A percentile compares a stretch with the other conserved stretches of the same genome.
Conservation (phyloP, 2,113 vertebrate genomes). For the Spilogale gracilis region DNA sequence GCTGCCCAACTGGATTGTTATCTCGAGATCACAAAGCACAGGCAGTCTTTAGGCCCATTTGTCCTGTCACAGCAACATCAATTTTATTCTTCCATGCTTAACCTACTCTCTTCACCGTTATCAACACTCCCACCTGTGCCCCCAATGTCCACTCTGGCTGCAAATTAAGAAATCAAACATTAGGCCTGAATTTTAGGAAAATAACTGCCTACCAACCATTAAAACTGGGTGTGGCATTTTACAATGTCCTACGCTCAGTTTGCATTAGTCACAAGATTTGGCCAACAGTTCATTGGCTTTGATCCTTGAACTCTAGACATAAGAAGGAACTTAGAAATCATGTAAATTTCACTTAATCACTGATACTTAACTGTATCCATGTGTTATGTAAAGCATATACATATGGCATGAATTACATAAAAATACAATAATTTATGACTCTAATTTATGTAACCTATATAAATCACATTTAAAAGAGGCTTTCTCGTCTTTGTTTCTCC, state of each 20-base stretch:
- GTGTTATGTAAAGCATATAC: background rate
- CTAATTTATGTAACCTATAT: background rate
- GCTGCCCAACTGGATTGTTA: slow-evolving; percentile 20
- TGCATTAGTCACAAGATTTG: background rate
- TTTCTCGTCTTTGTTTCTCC: background rate
- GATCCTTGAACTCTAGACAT: background rate
- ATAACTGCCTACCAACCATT: background rate
- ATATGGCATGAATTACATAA: slow-evolving; percentile 15
- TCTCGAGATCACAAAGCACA: background rate
- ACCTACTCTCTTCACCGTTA: background rate
- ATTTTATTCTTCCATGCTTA: background rate
- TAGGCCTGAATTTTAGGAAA: slow-evolving; percentile 28
- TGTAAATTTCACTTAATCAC: slow-evolving; percentile 34
- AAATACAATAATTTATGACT: slow-evolving; percentile 7
- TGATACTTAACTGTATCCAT: background rate
- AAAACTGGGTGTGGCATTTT: background rate
- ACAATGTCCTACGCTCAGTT: background rate
- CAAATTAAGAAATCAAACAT: slow-evolving; percentile 32
- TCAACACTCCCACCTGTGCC: background rate
- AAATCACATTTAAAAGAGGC: background rate
- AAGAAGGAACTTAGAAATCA: slow-evolving; percentile 25
- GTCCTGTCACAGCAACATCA: background rate
- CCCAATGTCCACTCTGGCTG: background rate
- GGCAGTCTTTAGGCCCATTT: background rate
- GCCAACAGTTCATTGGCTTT: background rate